Conservation (phyloP, 2,797 vertebrate genomes). For the Sarcophilus harrisii region DNA sequence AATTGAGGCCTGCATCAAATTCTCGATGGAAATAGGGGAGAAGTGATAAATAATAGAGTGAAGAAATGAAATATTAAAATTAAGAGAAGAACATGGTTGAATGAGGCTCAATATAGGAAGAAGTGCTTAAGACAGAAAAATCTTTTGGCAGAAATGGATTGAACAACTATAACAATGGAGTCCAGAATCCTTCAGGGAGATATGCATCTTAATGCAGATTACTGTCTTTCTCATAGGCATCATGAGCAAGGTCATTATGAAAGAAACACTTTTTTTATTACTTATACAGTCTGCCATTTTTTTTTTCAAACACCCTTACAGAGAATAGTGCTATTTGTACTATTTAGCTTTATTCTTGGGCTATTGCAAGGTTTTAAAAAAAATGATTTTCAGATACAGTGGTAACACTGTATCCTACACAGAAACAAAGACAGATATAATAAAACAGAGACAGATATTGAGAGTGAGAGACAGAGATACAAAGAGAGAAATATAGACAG, state of each 20-base stretch:
- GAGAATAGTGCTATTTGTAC: not conserved
- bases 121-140: constrained; percentile 63
- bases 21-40: constrained; percentile 46
- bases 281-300: not conserved
- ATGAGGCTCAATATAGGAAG: constrained; percentile 69
- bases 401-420: constrained; percentile 23
- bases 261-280: constrained; percentile 20
- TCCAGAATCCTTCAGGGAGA: constrained; percentile 56
- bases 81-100: constrained; percentile 76
- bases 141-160: constrained; percentile 69
- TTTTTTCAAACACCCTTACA: not conserved
- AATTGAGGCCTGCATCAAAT: constrained; percentile 76
- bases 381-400: constrained; percentile 6
- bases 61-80: constrained; percentile 80
- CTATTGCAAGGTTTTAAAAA: not conserved
- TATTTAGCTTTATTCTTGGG: constrained; percentile 36
- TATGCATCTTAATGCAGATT: constrained; percentile 58
- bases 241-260: constrained; percentile 32
- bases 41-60: constrained; percentile 54
- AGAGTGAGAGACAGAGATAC: not conserved
- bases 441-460: not conserved
- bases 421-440: not conserved
- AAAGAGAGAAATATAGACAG: not conserved
- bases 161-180: constrained; percentile 65
- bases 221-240: constrained; percentile 52